Percentiles rank a stretch among this genome's conserved stretches.
phyloP scores from a whole-genome alignment of 2,888 invertebrate genomes.

The Gymnocheta viridis region DNA sequence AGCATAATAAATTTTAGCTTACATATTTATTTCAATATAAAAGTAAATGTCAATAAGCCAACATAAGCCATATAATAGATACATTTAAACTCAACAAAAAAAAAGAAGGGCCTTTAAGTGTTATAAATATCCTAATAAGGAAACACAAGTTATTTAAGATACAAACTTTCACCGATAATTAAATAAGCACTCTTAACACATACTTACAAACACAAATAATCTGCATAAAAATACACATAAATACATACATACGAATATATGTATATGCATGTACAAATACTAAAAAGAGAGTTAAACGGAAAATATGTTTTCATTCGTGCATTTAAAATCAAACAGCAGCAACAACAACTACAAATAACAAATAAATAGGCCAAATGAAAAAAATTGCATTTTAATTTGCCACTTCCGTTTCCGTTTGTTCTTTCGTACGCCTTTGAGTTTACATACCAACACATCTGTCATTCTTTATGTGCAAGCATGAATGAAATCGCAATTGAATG shows the following conservation, averaged over 20 bases:
- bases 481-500: slow-evolving; percentile 42
- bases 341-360: neutral
- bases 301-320: slow-evolving; percentile 13
- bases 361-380: slow-evolving; percentile 55
- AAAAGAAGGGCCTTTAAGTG: neutral
- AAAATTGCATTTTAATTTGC: slow-evolving; percentile 77
- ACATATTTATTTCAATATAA: neutral
- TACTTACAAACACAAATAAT: neutral
- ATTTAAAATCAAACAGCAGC: slow-evolving; percentile 3
- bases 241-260: too few relatives aligned
- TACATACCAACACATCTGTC: slow-evolving; percentile 31
- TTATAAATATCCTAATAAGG: slow-evolving; percentile 28
- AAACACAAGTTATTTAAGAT: slow-evolving; percentile 25
- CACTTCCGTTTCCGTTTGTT: slow-evolving; percentile 76
- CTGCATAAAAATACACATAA: too few relatives aligned
- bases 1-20: neutral
- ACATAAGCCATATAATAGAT: slow-evolving; percentile 6
- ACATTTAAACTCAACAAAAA: neutral
- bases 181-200: neutral
- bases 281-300: neutral
- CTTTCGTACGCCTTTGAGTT: neutral
- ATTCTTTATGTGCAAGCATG: neutral
- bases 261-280: neutral
- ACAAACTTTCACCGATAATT: slow-evolving; percentile 6
- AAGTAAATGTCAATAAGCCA: slow-evolving; percentile 17